These are phyloP conservation scores for Poecilia latipinna DNA, from an alignment of 2,113 vertebrate genomes.

Conservation along the genomic window DNA sequence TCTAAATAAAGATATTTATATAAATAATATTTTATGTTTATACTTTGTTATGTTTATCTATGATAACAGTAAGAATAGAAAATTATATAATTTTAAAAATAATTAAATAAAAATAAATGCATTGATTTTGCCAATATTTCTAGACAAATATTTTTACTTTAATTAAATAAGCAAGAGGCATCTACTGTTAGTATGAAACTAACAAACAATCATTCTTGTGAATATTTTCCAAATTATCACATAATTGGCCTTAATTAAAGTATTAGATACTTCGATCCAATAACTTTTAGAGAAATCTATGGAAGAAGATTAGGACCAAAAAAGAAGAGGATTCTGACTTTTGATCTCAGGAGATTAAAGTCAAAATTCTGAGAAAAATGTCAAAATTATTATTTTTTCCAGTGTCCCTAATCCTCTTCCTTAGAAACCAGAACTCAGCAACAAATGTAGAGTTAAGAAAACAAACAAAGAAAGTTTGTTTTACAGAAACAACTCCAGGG, in stretches of 20 bases:
- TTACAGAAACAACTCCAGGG: constrained; percentile 7
- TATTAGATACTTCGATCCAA: neutral
- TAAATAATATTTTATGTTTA: too few relatives aligned
- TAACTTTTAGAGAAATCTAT: neutral
- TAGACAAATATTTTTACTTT: neutral
- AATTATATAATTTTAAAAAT: neutral
- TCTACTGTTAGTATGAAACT: neutral
- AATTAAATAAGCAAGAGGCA: neutral
- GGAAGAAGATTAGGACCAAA: too few relatives aligned
- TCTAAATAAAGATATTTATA: too few relatives aligned
- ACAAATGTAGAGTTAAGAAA: neutral
- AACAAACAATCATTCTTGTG: neutral
- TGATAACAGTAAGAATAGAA: neutral
- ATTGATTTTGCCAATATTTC: too few relatives aligned
- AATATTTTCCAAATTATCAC: neutral
- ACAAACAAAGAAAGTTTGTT: constrained; percentile 25
- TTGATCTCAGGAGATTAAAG: too few relatives aligned
- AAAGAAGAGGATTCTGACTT: too few relatives aligned
- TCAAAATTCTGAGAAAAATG: too few relatives aligned
- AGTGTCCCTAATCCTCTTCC: too few relatives aligned
- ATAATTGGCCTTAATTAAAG: constrained; percentile 22
- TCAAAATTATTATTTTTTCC: too few relatives aligned
- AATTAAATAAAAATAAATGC: neutral
- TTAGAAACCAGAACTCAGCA: constrained; percentile 6
- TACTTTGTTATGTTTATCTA: neutral